Conservation (phyloP, 2,113 vertebrate species). For the Pluvialis apricaria region DNA sequence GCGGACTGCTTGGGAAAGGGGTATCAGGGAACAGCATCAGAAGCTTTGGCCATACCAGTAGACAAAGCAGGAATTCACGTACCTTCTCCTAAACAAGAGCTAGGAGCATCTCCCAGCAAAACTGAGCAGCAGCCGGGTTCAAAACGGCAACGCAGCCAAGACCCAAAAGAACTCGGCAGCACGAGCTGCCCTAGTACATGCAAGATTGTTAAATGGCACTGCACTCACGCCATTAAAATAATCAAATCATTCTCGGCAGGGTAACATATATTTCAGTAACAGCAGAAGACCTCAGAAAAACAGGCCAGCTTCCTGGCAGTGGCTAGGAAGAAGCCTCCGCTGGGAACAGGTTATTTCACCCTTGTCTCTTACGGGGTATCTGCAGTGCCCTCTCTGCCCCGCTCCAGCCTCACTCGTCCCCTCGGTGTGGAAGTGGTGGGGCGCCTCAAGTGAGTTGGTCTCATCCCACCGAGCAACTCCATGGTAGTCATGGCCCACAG, state of each 20-base stretch:
- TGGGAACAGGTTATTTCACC: background rate
- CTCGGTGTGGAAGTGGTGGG: background rate
- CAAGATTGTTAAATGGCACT: background rate
- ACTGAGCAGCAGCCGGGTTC: background rate
- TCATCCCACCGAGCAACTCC: background rate
- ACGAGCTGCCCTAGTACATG: accelerated
- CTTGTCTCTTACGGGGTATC: background rate
- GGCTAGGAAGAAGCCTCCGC: background rate
- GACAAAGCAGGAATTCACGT: background rate
- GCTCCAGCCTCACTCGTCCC: background rate
- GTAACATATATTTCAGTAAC: background rate
- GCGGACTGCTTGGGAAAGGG: background rate
- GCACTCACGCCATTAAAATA: background rate
- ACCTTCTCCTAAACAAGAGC: background rate
- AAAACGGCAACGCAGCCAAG: background rate
- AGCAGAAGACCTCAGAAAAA: background rate
- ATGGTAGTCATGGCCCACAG: background rate
- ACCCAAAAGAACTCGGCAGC: background rate
- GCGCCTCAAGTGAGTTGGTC: accelerated
- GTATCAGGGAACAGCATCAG: background rate
- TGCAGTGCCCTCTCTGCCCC: background rate
- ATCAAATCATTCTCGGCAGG: background rate
- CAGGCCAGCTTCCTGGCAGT: background rate
- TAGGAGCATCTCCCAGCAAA: background rate
- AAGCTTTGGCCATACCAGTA: background rate